Percentiles rank a stretch among this genome's conserved stretches.
Evolutionary conservation across 2,888 invertebrate species (phyloP).

Genomic region (Blera fallax): DNA sequence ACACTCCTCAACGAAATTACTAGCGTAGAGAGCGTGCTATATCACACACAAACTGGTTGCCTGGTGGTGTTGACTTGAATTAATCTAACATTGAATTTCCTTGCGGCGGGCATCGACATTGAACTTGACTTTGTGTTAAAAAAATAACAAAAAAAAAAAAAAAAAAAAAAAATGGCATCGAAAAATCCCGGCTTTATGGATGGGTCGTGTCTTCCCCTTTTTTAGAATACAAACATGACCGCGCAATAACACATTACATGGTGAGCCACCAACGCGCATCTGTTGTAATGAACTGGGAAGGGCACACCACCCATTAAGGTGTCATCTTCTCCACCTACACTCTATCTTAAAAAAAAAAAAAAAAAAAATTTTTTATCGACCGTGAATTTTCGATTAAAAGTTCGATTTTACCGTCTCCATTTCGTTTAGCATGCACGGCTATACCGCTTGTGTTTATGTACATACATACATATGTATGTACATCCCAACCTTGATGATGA

Average conservation of each 20-base stretch:
- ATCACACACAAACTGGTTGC: neutral
- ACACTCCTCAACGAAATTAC: neutral
- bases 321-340: slow-evolving; percentile 19
- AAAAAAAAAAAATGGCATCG: slow-evolving; percentile 6
- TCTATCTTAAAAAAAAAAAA: neutral
- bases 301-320: slow-evolving; percentile 2
- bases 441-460: neutral
- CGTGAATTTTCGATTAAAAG: slow-evolving; percentile 34
- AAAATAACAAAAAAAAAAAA: neutral
- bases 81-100: neutral
- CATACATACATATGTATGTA: too few species aligned
- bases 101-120: slow-evolving; percentile 18
- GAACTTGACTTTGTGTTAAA: slow-evolving; percentile 34
- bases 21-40: neutral
- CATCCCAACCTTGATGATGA: slow-evolving; percentile 33
- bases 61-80: neutral
- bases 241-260: neutral
- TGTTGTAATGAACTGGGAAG: slow-evolving; percentile 7
- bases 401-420: slow-evolving; percentile 13
- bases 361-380: slow-evolving; percentile 22
- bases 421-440: slow-evolving; percentile 17
- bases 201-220: neutral
- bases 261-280: neutral
- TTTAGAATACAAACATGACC: neutral
- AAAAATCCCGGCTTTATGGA: slow-evolving; percentile 1